Percentiles rank a stretch among this genome's conserved stretches.
Evolutionary conservation across 2,888 invertebrate species (phyloP).

Genomic region (Agonopterix subpropinquella): DNA sequence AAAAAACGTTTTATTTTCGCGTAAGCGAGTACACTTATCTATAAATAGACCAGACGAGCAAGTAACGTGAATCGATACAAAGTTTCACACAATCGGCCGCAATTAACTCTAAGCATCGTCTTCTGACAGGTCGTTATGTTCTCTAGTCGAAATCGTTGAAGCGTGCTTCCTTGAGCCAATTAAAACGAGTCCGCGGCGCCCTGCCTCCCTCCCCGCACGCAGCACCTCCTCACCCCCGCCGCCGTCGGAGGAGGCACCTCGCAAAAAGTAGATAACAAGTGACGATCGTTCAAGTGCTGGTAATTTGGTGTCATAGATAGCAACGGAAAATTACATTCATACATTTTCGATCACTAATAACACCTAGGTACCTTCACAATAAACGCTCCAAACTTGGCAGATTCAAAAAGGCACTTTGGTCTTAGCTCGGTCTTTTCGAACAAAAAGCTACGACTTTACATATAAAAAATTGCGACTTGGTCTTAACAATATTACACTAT

Average conservation of each 20-base stretch:
- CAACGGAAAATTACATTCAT: too few species aligned
- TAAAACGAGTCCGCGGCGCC: constrained; percentile 40
- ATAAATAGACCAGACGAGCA: neutral
- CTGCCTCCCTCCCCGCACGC: constrained; percentile 13
- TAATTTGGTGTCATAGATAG: too few species aligned
- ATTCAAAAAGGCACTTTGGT: too few species aligned
- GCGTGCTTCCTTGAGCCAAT: constrained; percentile 63
- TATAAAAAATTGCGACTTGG: too few species aligned
- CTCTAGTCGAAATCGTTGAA: constrained; percentile 42
- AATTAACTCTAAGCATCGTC: neutral
- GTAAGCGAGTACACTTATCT: neutral
- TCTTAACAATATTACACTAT: too few species aligned
- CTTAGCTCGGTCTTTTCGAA: too few species aligned
- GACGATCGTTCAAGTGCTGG: neutral
- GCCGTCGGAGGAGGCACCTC: constrained; percentile 13
- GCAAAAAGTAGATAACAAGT: constrained; percentile 37
- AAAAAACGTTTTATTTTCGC: neutral
- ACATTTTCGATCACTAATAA: too few species aligned
- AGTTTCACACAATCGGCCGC: constrained; percentile 4
- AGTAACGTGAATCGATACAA: neutral
- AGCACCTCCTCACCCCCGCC: constrained; percentile 1
- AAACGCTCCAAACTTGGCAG: too few species aligned
- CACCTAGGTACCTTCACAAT: too few species aligned
- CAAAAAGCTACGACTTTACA: too few species aligned
- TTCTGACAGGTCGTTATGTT: constrained; percentile 18